Percentiles rank a stretch among this genome's conserved stretches.
These are phyloP conservation scores for Eutolmus rufibarbis DNA, from an alignment of 2,888 invertebrate genomes.

Conservation along the genomic window DNA sequence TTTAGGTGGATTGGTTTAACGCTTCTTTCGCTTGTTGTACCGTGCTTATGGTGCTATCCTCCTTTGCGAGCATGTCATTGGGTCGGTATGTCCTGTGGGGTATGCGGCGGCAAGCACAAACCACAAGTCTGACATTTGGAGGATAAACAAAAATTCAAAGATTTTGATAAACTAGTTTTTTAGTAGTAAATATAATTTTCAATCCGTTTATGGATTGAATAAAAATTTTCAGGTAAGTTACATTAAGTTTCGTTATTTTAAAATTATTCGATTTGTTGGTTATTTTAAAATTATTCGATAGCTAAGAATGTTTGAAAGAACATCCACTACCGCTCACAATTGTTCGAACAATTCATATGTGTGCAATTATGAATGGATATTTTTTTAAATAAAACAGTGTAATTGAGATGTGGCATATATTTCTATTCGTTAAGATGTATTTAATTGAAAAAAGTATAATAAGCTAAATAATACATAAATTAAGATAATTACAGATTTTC, in stretches of 20 bases:
- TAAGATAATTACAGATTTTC: too few relatives aligned
- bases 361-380: too few relatives aligned
- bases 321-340: too few relatives aligned
- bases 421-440: too few relatives aligned
- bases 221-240: not conserved
- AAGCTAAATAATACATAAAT: too few relatives aligned
- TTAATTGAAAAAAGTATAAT: too few relatives aligned
- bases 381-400: too few relatives aligned
- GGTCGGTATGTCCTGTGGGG: conserved; percentile 79
- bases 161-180: conserved; percentile 48
- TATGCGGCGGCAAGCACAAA: conserved; percentile 84
- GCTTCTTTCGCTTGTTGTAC: conserved; percentile 84
- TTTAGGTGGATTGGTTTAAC: conserved; percentile 82
- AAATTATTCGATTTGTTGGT: not conserved
- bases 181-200: conserved; percentile 41
- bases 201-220: conserved; percentile 35
- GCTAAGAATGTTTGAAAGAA: too few relatives aligned
- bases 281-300: not conserved
- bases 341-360: too few relatives aligned
- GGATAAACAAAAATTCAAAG: conserved; percentile 52
- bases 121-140: conserved; percentile 65
- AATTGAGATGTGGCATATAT: too few relatives aligned
- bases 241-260: not conserved
- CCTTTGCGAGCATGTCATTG: conserved; percentile 85
- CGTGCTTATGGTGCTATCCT: conserved; percentile 93